phyloP scores from a whole-genome alignment of 2,888 invertebrate species.

The Acleris sparsana region DNA sequence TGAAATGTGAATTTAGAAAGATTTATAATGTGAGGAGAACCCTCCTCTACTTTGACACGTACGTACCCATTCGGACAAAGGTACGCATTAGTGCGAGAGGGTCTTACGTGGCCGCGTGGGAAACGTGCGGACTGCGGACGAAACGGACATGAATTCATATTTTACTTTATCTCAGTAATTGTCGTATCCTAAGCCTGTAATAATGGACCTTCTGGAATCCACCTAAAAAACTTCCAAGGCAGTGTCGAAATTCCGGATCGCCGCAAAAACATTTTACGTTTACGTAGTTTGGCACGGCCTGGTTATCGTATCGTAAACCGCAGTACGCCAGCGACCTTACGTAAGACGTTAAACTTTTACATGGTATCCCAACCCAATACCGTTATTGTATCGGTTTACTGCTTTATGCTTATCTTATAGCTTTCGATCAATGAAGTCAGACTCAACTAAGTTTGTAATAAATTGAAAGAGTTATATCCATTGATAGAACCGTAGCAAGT shows the following conservation, averaged over 20 bases:
- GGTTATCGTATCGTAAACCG: slow-evolving; percentile 32
- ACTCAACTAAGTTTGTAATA: slow-evolving; percentile 15
- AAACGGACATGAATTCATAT: slow-evolving; percentile 40
- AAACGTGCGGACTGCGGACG: slow-evolving; percentile 36
- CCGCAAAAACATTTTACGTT: slow-evolving; percentile 24
- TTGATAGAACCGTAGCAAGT: slow-evolving; percentile 11
- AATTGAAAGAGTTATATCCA: slow-evolving; percentile 9
- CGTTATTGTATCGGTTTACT: slow-evolving; percentile 31
- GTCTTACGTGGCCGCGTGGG: slow-evolving; percentile 41
- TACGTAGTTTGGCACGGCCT: slow-evolving; percentile 22
- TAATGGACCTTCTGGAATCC: neutral
- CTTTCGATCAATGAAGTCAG: slow-evolving; percentile 17
- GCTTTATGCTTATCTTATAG: slow-evolving; percentile 17
- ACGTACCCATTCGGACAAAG: slow-evolving; percentile 23
- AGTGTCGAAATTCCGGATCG: slow-evolving; percentile 13
- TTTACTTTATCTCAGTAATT: neutral
- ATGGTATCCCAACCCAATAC: slow-evolving; percentile 9
- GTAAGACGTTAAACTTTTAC: slow-evolving; percentile 32
- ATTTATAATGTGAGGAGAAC: neutral
- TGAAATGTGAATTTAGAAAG: neutral
- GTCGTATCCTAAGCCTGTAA: neutral
- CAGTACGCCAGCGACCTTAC: slow-evolving; percentile 25
- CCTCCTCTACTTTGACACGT: neutral
- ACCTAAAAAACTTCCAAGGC: slow-evolving; percentile 2
- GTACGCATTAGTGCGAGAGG: slow-evolving; percentile 50